phyloP scores from a whole-genome alignment of 2,888 invertebrate genomes.

The Pyrrhosoma nymphula region DNA sequence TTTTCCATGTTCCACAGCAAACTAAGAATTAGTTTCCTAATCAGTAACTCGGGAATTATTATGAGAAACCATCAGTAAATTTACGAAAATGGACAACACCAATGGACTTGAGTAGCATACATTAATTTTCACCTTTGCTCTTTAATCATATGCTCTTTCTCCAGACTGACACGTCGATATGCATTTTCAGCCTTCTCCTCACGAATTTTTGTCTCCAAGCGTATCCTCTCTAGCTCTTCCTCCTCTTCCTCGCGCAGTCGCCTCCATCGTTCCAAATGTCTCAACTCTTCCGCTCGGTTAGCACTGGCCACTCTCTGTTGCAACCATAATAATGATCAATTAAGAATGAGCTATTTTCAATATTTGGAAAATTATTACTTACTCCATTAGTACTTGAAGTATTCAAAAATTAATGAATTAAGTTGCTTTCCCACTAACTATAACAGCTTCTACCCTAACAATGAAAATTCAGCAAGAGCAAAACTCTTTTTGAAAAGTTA shows the following conservation, averaged over 20 bases:
- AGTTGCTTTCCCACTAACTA: no score
- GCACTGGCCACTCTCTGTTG: conserved; percentile 73
- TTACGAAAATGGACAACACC: no score
- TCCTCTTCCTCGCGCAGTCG: conserved; percentile 69
- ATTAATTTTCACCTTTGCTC: conserved; percentile 65
- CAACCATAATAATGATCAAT: conserved; percentile 59
- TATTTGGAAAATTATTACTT: neutral
- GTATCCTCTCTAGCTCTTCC: conserved; percentile 69
- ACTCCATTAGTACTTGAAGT: no score
- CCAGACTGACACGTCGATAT: conserved; percentile 66
- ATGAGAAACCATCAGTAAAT: no score
- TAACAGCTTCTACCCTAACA: no score
- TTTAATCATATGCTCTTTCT: conserved; percentile 70
- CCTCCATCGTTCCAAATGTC: conserved; percentile 72
- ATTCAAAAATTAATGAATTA: no score
- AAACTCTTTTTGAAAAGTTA: no score
- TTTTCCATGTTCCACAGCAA: no score
- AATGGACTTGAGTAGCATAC: neutral
- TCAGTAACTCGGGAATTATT: no score
- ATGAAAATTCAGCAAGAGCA: no score
- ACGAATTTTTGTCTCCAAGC: conserved; percentile 70
- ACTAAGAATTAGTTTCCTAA: no score
- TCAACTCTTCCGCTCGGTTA: conserved; percentile 73
- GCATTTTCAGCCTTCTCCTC: conserved; percentile 70
- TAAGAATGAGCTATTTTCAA: neutral